Base-by-base conservation (phyloP, 1,140 invertebrate genomes). In the Chrysomallon squamiferum region DNA sequence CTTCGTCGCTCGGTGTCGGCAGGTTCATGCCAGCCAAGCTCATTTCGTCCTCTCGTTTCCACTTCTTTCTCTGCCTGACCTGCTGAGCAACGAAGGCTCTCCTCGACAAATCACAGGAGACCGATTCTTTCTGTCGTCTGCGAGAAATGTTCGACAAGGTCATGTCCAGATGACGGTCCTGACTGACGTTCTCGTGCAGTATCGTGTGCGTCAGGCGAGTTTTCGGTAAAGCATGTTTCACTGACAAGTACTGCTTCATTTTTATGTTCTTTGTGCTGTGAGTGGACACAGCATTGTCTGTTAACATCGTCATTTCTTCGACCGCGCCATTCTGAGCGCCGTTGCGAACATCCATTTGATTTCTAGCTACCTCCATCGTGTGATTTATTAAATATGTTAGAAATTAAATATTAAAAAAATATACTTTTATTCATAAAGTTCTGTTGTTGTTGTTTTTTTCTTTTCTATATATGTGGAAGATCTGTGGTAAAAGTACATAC, bases 191-290 rank as follows among this genome's bases (percentile, higher is more conserved):
- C 61, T 76, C 75, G 62, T 75, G 66, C 22, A 78, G 62, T 35
- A 78, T 75, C 33, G 72, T 66, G 57, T 72, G 69, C 38, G 69
- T 72, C 20, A 78, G 65, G n/a, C 70, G 49, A 0, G 72, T 75
- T 47, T 76, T 78, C 25, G 77, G 77, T 45, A 78, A 62, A 18
- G 69, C 66, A 64, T 76, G 69, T 25, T 71, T 70, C 22, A 77
- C 74, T 61, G 74, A 73, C 43, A 75, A 43, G 49, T 75, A 72
- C 57, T 78, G 74, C 59, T 74, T 78, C 49, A 78, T 70, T 59
- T 75, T 70, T 20, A 73, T 77, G 57, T 75, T 77, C 35, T 67
- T 65, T 0, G 73, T 68, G n/a, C 33, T 32, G 13, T 47, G 22
- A 13, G 59, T 52, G 54, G 66, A 62, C 38, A 67, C 57, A 29